A percentile compares a stretch with the other conserved stretches of the same genome.
These are phyloP conservation scores for Drosophila diplacantha DNA, from an alignment of 2,888 invertebrate species.

Conservation along the genomic window DNA sequence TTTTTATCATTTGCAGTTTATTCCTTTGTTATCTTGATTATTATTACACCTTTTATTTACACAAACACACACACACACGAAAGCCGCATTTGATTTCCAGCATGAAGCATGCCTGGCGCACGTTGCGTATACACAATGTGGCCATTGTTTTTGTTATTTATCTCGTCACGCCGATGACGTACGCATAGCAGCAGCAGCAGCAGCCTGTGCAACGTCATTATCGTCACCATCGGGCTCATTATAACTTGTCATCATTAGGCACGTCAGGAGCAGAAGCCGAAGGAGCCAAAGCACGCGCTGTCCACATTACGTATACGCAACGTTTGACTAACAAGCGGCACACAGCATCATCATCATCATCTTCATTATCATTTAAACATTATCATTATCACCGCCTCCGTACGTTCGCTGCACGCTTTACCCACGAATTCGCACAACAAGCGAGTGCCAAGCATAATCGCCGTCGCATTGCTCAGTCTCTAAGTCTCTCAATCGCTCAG, in stretches of 20 bases:
- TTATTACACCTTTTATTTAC: background rate
- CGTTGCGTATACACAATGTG: constrained; percentile 42
- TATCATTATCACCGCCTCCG: constrained; percentile 5
- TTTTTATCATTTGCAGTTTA: background rate
- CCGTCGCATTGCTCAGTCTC: constrained; percentile 23
- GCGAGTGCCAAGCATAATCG: constrained; percentile 23
- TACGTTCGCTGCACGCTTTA: constrained; percentile 11
- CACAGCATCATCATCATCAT: constrained; percentile 19
- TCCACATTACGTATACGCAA: constrained; percentile 54
- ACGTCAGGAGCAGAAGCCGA: constrained; percentile 10
- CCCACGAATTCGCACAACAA: constrained; percentile 31
- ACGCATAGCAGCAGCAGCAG: background rate
- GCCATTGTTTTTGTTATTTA: constrained; percentile 12
- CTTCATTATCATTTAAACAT: background rate
- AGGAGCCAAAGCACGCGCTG: constrained; percentile 46
- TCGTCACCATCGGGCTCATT: constrained; percentile 8
- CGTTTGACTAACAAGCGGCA: constrained; percentile 5
- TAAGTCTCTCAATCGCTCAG: constrained; percentile 31
- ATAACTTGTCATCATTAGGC: constrained; percentile 3
- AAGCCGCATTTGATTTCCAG: constrained; percentile 6
- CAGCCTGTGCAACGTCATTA: constrained; percentile 20
- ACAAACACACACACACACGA: constrained; percentile 1
- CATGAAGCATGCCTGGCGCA: constrained; percentile 11
- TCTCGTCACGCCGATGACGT: constrained; percentile 18
- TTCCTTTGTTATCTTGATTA: background rate